These are phyloP conservation scores for Heliconius hortense DNA, from an alignment of 2,888 invertebrate genomes.

Conservation along the genomic window DNA sequence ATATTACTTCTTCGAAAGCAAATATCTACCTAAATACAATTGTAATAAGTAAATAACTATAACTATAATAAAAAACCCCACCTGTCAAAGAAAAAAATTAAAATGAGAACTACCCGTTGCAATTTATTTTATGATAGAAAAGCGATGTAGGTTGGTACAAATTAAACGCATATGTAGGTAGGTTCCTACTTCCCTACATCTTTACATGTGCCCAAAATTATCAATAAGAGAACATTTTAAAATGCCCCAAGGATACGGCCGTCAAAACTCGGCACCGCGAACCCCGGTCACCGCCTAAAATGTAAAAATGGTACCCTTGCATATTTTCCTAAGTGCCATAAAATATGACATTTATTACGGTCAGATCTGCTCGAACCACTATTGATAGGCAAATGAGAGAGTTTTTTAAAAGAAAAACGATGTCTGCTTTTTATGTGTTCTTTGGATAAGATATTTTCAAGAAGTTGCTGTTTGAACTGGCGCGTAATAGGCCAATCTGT, in stretches of 20 bases:
- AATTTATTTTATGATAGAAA: too few relatives aligned
- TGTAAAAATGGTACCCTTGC: constrained; percentile 81
- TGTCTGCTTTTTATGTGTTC: constrained; percentile 82
- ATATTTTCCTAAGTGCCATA: constrained; percentile 81
- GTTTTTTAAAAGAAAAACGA: constrained; percentile 82
- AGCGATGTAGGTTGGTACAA: not conserved
- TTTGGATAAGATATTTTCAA: constrained; percentile 72
- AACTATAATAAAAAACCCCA: too few relatives aligned
- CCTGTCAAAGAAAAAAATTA: too few relatives aligned
- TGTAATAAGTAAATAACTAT: too few relatives aligned
- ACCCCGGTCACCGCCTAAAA: constrained; percentile 78
- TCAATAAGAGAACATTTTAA: constrained; percentile 55
- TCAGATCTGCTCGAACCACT: constrained; percentile 81
- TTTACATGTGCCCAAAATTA: constrained; percentile 31
- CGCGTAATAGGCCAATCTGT: constrained; percentile 55
- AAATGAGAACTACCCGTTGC: too few relatives aligned
- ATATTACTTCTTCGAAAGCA: too few relatives aligned
- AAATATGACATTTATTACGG: constrained; percentile 82
- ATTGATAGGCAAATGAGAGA: constrained; percentile 83
- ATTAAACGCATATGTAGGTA: not conserved
- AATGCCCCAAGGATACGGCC: constrained; percentile 73
- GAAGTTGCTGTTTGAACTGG: constrained; percentile 65
- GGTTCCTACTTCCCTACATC: constrained; percentile 11
- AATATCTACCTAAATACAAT: too few relatives aligned
- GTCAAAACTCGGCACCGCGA: constrained; percentile 69